Percentiles rank a stretch among this genome's conserved stretches.
phyloP scores from a whole-genome alignment of 2,888 invertebrate species.

The Fabriciana adippe region DNA sequence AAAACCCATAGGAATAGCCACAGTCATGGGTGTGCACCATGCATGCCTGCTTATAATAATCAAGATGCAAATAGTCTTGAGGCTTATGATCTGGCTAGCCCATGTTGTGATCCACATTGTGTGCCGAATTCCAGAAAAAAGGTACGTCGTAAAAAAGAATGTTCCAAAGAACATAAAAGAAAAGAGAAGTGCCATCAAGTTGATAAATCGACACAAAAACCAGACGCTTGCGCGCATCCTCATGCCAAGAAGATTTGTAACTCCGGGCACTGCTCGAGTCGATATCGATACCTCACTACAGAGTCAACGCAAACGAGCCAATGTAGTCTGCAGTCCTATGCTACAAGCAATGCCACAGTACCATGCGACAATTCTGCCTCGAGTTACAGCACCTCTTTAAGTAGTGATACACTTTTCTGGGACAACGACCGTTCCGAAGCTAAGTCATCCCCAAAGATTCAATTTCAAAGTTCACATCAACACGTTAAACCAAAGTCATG shows the following conservation, averaged over 20 bases:
- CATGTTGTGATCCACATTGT: conserved; percentile 93
- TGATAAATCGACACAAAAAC: conserved; percentile 73
- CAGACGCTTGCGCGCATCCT: conserved; percentile 72
- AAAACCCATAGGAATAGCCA: conserved; percentile 67
- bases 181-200: conserved; percentile 83
- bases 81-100: conserved; percentile 92
- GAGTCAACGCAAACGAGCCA: conserved; percentile 88
- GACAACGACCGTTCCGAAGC: conserved; percentile 81
- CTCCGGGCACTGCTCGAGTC: conserved; percentile 66
- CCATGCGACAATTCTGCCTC: conserved; percentile 87
- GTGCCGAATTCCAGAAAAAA: conserved; percentile 85
- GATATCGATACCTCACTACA: conserved; percentile 84
- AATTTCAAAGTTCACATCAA: conserved; percentile 73
- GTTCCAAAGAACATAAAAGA: conserved; percentile 84
- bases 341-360: conserved; percentile 87
- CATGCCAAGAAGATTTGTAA: conserved; percentile 71
- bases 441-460: conserved; percentile 73
- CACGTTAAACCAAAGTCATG: conserved; percentile 91
- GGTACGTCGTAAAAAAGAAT: conserved; percentile 80
- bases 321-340: conserved; percentile 91
- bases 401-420: conserved; percentile 94
- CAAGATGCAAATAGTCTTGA: conserved; percentile 90
- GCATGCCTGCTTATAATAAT: conserved; percentile 84
- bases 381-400: conserved; percentile 92
- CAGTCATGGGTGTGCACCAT: conserved; percentile 87